phyloP scores from a whole-genome alignment of 2,113 vertebrate genomes.

The Salminus brasiliensis region DNA sequence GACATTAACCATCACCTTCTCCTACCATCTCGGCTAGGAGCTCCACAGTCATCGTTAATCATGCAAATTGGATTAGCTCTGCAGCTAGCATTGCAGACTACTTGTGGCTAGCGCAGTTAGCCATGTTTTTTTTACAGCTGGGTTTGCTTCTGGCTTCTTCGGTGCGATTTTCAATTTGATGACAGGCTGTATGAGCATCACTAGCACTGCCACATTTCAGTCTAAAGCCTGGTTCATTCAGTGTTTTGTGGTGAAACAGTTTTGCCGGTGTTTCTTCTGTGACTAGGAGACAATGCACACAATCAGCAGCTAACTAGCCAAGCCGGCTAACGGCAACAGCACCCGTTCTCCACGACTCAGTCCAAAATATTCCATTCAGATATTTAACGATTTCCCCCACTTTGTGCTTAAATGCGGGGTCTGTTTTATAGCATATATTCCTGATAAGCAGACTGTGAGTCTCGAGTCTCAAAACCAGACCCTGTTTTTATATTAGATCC shows the following conservation, averaged over 20 bases:
- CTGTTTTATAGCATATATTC: too few relatives aligned
- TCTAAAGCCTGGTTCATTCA: not conserved
- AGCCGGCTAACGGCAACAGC: too few relatives aligned
- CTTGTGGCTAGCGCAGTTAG: constrained; percentile 18
- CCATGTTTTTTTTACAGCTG: not conserved
- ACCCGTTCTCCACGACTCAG: too few relatives aligned
- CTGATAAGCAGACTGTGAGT: too few relatives aligned
- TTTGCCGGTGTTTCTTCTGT: constrained; percentile 5
- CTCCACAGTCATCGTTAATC: not conserved
- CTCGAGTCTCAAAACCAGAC: too few relatives aligned
- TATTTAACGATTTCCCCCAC: too few relatives aligned
- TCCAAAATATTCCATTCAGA: too few relatives aligned
- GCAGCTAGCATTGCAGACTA: constrained; percentile 12
- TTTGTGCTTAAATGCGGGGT: too few relatives aligned
- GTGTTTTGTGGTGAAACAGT: not conserved
- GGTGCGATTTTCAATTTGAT: not conserved
- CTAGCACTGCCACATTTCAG: not conserved
- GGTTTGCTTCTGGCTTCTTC: not conserved
- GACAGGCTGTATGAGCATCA: not conserved
- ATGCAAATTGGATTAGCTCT: not conserved
- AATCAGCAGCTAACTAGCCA: too few relatives aligned
- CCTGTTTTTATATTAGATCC: too few relatives aligned
- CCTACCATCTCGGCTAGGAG: not conserved
- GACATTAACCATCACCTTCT: not conserved
- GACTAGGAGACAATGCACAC: constrained; percentile 34